phyloP scores from a whole-genome alignment of 2,797 vertebrate species.

The Bryconaethiops microstoma region DNA sequence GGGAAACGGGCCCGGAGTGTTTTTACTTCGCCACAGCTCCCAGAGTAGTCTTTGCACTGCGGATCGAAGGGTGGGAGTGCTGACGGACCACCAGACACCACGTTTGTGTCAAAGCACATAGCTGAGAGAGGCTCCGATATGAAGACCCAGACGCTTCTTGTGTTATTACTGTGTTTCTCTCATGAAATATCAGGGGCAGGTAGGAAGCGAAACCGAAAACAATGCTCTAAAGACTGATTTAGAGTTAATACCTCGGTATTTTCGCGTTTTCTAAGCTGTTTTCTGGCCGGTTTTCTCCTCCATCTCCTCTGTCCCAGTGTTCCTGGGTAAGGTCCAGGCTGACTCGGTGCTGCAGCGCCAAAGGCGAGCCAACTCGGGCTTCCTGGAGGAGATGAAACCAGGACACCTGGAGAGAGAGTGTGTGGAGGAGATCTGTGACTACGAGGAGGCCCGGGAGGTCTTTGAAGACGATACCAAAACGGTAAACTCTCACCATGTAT shows the following conservation, averaged over 20 bases:
- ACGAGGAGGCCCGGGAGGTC: conserved; percentile 83
- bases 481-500: conserved; percentile 55
- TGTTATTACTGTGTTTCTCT: neutral
- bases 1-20: too few relatives aligned
- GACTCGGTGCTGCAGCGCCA: conserved; percentile 58
- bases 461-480: conserved; percentile 79
- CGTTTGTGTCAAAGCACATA: neutral
- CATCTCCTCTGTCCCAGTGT: conserved; percentile 38
- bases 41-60: conserved; percentile 7
- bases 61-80: neutral
- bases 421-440: conserved; percentile 80
- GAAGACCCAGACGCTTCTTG: conserved; percentile 5
- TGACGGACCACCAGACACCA: neutral
- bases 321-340: conserved; percentile 60
- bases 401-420: conserved; percentile 86
- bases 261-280: neutral
- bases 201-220: neutral
- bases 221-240: neutral
- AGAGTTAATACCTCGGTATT: neutral
- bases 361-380: conserved; percentile 69
- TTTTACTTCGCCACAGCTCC: neutral
- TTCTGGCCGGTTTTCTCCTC: too few relatives aligned
- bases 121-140: conserved; percentile 16
- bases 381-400: conserved; percentile 78
- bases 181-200: conserved; percentile 11